Base-by-base conservation (phyloP, 2,113 vertebrate genomes). In the Ciconia boyciana region DNA sequence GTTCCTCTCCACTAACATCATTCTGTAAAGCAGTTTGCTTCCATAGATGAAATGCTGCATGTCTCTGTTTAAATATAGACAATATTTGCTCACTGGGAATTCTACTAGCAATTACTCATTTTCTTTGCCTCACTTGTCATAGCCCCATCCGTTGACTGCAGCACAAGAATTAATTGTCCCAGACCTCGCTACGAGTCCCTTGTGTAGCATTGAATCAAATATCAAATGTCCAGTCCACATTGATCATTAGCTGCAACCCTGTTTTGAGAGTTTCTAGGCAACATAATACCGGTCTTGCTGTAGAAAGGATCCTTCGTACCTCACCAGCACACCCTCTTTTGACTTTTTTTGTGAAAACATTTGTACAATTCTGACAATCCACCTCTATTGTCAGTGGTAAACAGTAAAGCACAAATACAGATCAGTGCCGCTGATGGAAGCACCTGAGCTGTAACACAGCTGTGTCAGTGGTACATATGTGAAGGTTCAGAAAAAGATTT, bases 101-200 rank as follows among this genome's bases (percentile, higher is more conserved):
- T 91, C 55, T 26, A 10, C 68, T 48, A 51, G 62, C 57, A 66
- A 66, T 91, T 77, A 92, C 16, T 79, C n/a, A 6, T 89, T 91
- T 81, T 39, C 80, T 61, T 68, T 83, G 77, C 87, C 64, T 84
- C 11, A 0, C 24, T 64, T 81, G 77, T 83, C 86, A 70, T 69
- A 90, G 52, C 66, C 71, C 51, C 29, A 22, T 72, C 76, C 3
- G 8, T 60, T 60, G 85, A 75, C 60, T 89, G 71, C 80, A 52
- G 84, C 65, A 28, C 43, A 34, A 89, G 76, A 82, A 89, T 94
- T 92, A 94, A 92, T 77, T 86, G 94, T 82, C 76, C 71, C 81
- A 68, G 81, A 20, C 54, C 85, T 89, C 0, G 4, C 68, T 60
- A 49, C 62, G 32, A 61, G 61, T 75, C 92, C 82, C 92, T 55